Conservation (phyloP, 2,888 invertebrate genomes). For the Caradrina clavipalpis region DNA sequence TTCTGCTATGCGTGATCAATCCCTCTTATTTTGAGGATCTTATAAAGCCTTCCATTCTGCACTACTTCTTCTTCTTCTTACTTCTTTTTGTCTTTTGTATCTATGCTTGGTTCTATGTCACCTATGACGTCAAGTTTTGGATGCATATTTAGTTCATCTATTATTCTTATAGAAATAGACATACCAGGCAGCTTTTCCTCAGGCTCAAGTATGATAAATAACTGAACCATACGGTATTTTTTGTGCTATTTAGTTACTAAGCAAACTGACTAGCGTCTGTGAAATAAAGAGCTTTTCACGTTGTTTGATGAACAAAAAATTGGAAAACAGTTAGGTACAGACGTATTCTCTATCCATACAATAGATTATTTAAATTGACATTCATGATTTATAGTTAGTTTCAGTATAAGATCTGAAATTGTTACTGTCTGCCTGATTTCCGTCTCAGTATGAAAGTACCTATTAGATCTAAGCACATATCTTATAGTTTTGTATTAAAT, state of each 20-base stretch:
- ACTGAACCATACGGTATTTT: not conserved
- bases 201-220: no score
- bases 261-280: not conserved
- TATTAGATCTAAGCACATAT: not conserved
- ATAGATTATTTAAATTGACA: slow-evolving; percentile 46
- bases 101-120: no score
- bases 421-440: slow-evolving; percentile 32
- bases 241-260: not conserved
- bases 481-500: no score
- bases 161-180: not conserved
- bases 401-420: slow-evolving; percentile 27
- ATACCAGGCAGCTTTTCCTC: not conserved
- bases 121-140: not conserved
- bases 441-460: slow-evolving; percentile 10
- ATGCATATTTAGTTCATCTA: no score
- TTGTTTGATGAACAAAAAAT: slow-evolving; percentile 28
- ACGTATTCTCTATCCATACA: slow-evolving; percentile 26
- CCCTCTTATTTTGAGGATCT: not conserved
- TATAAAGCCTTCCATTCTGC: not conserved
- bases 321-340: slow-evolving; percentile 34
- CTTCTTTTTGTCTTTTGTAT: no score
- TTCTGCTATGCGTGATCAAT: not conserved
- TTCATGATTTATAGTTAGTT: slow-evolving; percentile 43
- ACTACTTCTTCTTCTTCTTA: not conserved
- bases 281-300: slow-evolving; percentile 15